Conservation (phyloP, 1,140 invertebrate genomes). For the Drosophila sturtevanti region DNA sequence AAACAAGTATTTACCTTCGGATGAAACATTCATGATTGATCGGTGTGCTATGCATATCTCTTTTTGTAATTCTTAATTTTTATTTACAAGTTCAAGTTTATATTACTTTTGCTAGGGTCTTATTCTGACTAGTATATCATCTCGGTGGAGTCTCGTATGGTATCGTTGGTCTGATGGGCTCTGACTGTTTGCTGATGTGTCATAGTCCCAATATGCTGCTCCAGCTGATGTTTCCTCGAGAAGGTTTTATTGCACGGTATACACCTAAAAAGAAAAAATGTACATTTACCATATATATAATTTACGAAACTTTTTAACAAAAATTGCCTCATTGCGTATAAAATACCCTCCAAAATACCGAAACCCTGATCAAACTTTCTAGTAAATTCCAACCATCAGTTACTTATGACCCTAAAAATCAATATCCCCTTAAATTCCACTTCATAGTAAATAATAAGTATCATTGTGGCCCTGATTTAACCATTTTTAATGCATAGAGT, state of each 20-base stretch:
- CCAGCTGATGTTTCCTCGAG: constrained; percentile 77
- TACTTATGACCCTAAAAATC: too few relatives aligned
- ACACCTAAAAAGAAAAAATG: constrained; percentile 48
- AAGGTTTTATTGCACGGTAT: constrained; percentile 80
- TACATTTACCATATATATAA: too few relatives aligned
- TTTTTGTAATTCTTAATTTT: background rate
- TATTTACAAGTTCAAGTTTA: background rate
- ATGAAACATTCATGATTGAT: background rate
- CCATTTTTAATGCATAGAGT: background rate
- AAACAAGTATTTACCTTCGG: background rate
- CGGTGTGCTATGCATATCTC: background rate
- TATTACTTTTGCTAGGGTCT: background rate
- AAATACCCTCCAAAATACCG: too few relatives aligned
- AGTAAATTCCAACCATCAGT: too few relatives aligned
- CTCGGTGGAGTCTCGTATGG: constrained; percentile 31
- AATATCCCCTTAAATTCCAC: too few relatives aligned
- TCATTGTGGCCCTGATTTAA: too few relatives aligned
- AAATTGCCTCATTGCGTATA: too few relatives aligned
- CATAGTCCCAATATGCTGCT: constrained; percentile 76
- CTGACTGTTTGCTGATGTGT: constrained; percentile 76
- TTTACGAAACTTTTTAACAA: too few relatives aligned
- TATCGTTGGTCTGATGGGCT: constrained; percentile 47
- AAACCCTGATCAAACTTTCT: too few relatives aligned
- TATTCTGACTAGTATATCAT: constrained; percentile 53
- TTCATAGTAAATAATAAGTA: too few relatives aligned